Evolutionary conservation across 2,888 invertebrate species (phyloP), one percentile per base, ranked within the genome.

Genomic region (Eupithecia subfuscata): DNA sequence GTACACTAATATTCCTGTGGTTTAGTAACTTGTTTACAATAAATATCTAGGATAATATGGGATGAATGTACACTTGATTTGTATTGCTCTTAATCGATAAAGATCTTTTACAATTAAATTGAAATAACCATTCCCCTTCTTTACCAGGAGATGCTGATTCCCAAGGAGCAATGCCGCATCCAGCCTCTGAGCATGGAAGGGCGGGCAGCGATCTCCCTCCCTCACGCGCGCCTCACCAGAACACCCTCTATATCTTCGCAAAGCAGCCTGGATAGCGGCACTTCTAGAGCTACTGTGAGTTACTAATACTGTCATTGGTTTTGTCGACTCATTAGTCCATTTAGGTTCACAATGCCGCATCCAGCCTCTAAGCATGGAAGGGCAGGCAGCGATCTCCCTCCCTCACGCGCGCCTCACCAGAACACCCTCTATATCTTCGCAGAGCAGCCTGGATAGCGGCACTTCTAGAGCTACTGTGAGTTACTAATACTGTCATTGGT

Each of bases 171-270:
- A 69, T 94, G 94, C 79, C 91, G 94, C 2, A 91, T 94, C 71
- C 94, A 95, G 73, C 96, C 96, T 0, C 86, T 95, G 72, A 96
- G 95, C 74, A 87, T 94, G 34, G 96, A 96, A 90, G 90, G 94
- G 2, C 90, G 95, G 74, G 92, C 91, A 37, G 95, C 92, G 73
- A 95, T 93, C 84, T 94, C 97, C 43, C 95, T 96, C 78, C 97
- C 97, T 81, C 97, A 97, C 90, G 96, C 96, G 5, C 95, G 97
- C 52, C 95, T 98, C 37, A 96, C 97, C 80, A 95, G 98, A 78
- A 97, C 97, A 0, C 97, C 97, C 43, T 97, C 97, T 45, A 96
- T 97, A 82, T 97, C 97, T 18, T 97, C 97, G 75, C 98, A 98
- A 90, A 97, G 97, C 91, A 97, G 97, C 87, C 94, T 97, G 79